These are phyloP conservation scores for Diadumene lineata DNA, from an alignment of 92 coral and sea anemone species.

Conservation along the genomic window DNA sequence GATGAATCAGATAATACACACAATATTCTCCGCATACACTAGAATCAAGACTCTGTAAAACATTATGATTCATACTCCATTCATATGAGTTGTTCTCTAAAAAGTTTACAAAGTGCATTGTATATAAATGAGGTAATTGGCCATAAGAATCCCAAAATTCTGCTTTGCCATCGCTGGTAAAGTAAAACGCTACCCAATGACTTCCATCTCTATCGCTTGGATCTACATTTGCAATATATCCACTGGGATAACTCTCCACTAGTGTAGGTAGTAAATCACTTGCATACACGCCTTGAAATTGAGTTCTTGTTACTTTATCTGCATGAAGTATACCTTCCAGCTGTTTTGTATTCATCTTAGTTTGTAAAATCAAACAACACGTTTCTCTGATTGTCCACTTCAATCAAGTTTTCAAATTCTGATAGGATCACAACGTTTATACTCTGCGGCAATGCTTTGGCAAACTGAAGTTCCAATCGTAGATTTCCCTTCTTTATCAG, in stretches of 20 bases:
- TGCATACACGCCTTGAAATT: conserved; percentile 45
- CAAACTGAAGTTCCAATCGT: conserved; percentile 46
- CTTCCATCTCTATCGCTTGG: conserved; percentile 31
- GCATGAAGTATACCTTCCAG: conserved; percentile 10
- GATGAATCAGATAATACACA: conserved; percentile 36
- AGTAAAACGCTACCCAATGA: conserved; percentile 55
- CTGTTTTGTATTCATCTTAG: conserved; percentile 32
- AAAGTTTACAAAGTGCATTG: conserved; percentile 23
- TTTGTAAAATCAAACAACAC: conserved; percentile 36
- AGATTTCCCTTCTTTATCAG: conserved; percentile 37
- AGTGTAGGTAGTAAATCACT: conserved; percentile 38
- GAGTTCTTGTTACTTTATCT: conserved; percentile 19
- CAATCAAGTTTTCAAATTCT: conserved; percentile 40
- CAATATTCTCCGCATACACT: conserved; percentile 59
- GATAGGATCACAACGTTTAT: conserved; percentile 26
- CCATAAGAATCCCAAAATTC: conserved; percentile 61
- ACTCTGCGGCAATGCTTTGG: conserved; percentile 24
- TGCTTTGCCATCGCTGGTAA: conserved; percentile 36
- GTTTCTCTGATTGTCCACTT: conserved; percentile 35
- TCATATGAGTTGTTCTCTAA: conserved; percentile 20
- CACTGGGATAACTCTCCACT: conserved; percentile 30
- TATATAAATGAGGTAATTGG: conserved; percentile 32
- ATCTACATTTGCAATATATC: conserved; percentile 47
- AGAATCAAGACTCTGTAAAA: conserved; percentile 34
- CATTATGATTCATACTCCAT: conserved; percentile 17